phyloP scores from a whole-genome alignment of 2,113 vertebrate genomes.

The Myiopsitta monachus region DNA sequence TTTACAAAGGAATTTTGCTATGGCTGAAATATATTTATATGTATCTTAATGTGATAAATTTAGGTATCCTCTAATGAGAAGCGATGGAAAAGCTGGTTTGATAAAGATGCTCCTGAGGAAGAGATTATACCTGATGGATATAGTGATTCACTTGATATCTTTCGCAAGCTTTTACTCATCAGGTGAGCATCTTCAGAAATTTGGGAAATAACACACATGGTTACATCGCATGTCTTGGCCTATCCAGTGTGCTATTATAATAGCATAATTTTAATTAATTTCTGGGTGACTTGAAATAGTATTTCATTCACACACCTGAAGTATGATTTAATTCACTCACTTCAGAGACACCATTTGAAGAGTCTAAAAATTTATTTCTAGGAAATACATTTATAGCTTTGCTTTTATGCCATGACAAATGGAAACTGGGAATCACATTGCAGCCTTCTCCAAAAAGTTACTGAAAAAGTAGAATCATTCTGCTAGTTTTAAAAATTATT shows the following conservation, averaged over 20 bases:
- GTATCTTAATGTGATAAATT: not conserved
- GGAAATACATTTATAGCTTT: not conserved
- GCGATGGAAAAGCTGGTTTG: constrained; percentile 78
- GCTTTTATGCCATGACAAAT: not conserved
- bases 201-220: not conserved
- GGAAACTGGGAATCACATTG: not conserved
- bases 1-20: not conserved
- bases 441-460: not conserved
- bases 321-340: not conserved
- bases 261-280: not conserved
- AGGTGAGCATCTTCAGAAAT: constrained; percentile 60
- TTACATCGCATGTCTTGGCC: not conserved
- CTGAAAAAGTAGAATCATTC: not conserved
- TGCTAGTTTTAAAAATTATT: not conserved
- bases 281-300: not conserved
- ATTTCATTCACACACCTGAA: not conserved
- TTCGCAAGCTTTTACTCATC: constrained; percentile 76
- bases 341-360: not conserved
- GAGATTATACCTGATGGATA: constrained; percentile 77
- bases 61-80: constrained; percentile 74
- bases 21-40: not conserved
- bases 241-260: not conserved
- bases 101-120: constrained; percentile 78
- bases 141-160: constrained; percentile 73
- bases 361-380: not conserved